phyloP scores from a whole-genome alignment of 2,797 vertebrate genomes.

The Thaleichthys pacificus region DNA sequence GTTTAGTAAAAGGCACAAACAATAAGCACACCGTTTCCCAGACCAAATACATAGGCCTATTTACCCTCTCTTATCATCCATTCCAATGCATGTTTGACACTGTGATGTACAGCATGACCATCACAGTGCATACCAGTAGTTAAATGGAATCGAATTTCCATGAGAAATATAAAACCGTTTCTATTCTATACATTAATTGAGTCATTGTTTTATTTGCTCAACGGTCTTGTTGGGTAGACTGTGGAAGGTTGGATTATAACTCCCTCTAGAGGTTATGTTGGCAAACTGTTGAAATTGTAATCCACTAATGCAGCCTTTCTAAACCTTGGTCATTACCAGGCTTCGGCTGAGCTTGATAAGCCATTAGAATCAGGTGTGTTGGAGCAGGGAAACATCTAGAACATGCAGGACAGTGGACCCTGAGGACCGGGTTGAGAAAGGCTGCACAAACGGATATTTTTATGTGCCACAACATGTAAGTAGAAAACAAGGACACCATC shows the following conservation, averaged over 20 bases:
- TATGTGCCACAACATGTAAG: neutral
- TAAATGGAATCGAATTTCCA: neutral
- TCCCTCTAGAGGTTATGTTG: neutral
- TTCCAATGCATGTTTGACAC: too few species aligned
- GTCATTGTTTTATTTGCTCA: neutral
- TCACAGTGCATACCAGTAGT: too few species aligned
- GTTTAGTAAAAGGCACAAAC: too few species aligned
- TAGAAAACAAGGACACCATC: slow-evolving; percentile 9
- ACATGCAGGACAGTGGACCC: too few species aligned
- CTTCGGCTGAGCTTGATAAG: neutral
- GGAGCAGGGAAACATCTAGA: too few species aligned
- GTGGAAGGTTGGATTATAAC: neutral
- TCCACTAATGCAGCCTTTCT: neutral
- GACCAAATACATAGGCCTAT: too few species aligned
- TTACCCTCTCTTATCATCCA: too few species aligned
- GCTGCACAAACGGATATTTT: too few species aligned
- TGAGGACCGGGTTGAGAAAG: too few species aligned
- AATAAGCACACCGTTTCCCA: too few species aligned
- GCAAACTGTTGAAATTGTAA: neutral
- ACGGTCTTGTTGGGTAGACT: neutral
- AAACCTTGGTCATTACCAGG: neutral
- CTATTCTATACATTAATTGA: neutral
- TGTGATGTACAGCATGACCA: too few species aligned
- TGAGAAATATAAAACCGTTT: neutral
- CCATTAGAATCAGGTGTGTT: neutral